These are phyloP conservation scores for Rhinogobio ventralis DNA, from an alignment of 2,797 vertebrate genomes.

Conservation along the genomic window DNA sequence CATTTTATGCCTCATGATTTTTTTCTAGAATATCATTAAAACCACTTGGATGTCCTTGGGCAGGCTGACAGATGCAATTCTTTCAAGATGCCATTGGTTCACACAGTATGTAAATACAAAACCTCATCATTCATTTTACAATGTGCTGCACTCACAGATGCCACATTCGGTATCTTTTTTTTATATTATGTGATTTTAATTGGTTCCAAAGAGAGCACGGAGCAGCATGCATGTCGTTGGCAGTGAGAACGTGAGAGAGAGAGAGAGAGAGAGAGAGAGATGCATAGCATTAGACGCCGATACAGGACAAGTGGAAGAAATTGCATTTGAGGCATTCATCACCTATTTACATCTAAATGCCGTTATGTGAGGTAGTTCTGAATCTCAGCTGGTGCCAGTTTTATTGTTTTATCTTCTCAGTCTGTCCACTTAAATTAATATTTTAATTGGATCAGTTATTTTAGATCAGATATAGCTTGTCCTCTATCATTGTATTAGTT, in stretches of 20 bases:
- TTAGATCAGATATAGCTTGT: background rate
- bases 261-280: too few relatives aligned
- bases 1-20: slow-evolving; percentile 32
- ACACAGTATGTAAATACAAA: slow-evolving; percentile 51
- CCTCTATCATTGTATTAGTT: background rate
- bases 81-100: slow-evolving; percentile 35
- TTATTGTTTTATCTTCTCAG: slow-evolving; percentile 20
- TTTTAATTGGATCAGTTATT: slow-evolving; percentile 14
- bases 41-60: slow-evolving; percentile 19
- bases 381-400: slow-evolving; percentile 45
- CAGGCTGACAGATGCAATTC: slow-evolving; percentile 39
- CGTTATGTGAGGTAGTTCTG: slow-evolving; percentile 49
- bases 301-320: slow-evolving; percentile 61
- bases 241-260: slow-evolving; percentile 3
- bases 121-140: slow-evolving; percentile 35
- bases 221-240: slow-evolving; percentile 59
- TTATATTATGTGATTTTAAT: slow-evolving; percentile 72
- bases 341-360: slow-evolving; percentile 60
- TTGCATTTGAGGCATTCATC: slow-evolving; percentile 1
- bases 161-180: slow-evolving; percentile 65
- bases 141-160: slow-evolving; percentile 57
- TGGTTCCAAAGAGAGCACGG: slow-evolving; percentile 68
- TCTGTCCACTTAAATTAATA: background rate
- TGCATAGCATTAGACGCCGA: slow-evolving; percentile 55
- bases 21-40: slow-evolving; percentile 26